These are phyloP conservation scores for Melanotaenia parkinsoni DNA, from an alignment of 2,797 vertebrate species.

Conservation along the genomic window DNA sequence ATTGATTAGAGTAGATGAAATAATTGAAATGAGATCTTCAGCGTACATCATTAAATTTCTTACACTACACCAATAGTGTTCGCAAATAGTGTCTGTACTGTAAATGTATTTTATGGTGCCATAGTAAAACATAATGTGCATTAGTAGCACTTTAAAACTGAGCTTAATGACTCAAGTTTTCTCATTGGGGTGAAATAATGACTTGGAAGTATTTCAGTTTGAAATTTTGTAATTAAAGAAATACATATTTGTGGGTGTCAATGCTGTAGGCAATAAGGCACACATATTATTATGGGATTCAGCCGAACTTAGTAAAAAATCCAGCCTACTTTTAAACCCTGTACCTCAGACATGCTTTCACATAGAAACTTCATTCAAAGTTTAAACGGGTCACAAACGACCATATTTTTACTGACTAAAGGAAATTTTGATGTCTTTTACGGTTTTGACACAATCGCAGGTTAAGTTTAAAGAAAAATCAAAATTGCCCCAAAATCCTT, in stretches of 20 bases:
- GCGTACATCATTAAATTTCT: slow-evolving; percentile 29
- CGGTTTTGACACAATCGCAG: too few species aligned
- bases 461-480: too few species aligned
- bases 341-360: too few species aligned
- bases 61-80: slow-evolving; percentile 6
- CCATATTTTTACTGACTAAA: too few species aligned
- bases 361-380: too few species aligned
- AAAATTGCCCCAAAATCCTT: too few species aligned
- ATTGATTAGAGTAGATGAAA: slow-evolving; percentile 50
- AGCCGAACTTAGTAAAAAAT: too few species aligned
- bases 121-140: slow-evolving; percentile 6
- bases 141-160: background rate
- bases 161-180: background rate
- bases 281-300: too few species aligned
- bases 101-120: slow-evolving; percentile 1
- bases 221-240: slow-evolving; percentile 11
- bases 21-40: slow-evolving; percentile 39
- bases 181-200: slow-evolving; percentile 12
- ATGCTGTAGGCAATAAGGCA: too few species aligned
- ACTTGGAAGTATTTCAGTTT: slow-evolving; percentile 5
- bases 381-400: too few species aligned
- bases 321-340: too few species aligned
- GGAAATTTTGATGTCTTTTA: too few species aligned
- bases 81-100: slow-evolving; percentile 14
- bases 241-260: background rate